These are phyloP conservation scores for Oscheius sp. DNA, from an alignment of 2,888 invertebrate species.

Conservation along the genomic window DNA sequence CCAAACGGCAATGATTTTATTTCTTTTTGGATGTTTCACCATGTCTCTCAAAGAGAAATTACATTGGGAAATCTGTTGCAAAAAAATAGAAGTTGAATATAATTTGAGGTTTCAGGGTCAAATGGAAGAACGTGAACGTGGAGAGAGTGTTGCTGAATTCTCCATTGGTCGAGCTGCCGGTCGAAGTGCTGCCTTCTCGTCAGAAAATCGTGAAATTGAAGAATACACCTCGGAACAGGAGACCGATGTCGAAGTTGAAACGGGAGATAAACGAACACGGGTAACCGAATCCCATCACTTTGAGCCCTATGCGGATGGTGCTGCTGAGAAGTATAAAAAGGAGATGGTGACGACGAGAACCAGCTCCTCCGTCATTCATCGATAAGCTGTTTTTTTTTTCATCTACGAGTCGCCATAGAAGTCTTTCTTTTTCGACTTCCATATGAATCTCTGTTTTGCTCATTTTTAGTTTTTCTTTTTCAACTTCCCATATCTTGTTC, in stretches of 20 bases:
- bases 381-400: neutral
- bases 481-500: conserved; percentile 9
- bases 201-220: conserved; percentile 47
- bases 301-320: conserved; percentile 43
- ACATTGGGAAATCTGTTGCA: no score
- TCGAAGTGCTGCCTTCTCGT: conserved; percentile 21
- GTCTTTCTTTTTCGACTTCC: neutral
- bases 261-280: conserved; percentile 41
- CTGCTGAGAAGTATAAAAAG: conserved; percentile 39
- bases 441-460: conserved; percentile 9
- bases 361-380: conserved; percentile 1
- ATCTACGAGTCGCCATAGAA: conserved; percentile 30
- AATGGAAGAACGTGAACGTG: conserved; percentile 54
- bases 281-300: conserved; percentile 37
- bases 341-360: conserved; percentile 33
- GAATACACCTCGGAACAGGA: conserved; percentile 46
- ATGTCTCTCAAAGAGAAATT: no score
- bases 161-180: conserved; percentile 62
- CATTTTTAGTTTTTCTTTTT: neutral
- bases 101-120: conserved; percentile 1
- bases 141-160: conserved; percentile 69
- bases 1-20: no score
- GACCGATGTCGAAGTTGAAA: conserved; percentile 33
- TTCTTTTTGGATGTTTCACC: no score
- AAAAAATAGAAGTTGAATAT: no score